A percentile compares a stretch with the other conserved stretches of the same genome.
Conservation (phyloP, 1,140 invertebrate genomes). For the Zaprionus africanus region DNA sequence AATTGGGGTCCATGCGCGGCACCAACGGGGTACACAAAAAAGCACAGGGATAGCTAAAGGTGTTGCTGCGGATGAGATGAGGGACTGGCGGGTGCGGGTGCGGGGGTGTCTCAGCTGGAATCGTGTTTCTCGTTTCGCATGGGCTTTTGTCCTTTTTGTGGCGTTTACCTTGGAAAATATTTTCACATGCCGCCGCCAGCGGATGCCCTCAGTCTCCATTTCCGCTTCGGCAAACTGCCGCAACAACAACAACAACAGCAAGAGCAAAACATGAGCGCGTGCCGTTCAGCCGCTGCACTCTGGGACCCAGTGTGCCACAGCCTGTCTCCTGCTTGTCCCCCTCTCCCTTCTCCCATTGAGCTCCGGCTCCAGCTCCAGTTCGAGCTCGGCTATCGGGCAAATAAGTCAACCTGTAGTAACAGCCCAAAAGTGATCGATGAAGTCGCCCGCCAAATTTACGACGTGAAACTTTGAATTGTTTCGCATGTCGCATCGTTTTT, state of each 20-base stretch:
- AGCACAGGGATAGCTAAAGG: not conserved
- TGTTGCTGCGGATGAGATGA: not conserved
- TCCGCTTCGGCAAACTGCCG: constrained; percentile 67
- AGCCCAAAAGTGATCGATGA: constrained; percentile 82
- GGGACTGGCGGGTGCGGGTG: constrained; percentile 15
- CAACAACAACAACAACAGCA: constrained; percentile 49
- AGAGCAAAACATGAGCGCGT: constrained; percentile 69
- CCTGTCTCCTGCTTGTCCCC: constrained; percentile 24
- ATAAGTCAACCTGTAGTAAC: constrained; percentile 74
- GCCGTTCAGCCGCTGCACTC: constrained; percentile 59
- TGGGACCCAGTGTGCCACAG: constrained; percentile 28
- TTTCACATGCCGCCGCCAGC: constrained; percentile 68
- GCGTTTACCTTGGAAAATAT: constrained; percentile 80
- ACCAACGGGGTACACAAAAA: too few relatives aligned
- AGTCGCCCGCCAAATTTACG: constrained; percentile 81
- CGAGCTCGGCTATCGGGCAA: constrained; percentile 55
- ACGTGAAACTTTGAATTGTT: constrained; percentile 83
- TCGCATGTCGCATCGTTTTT: constrained; percentile 82
- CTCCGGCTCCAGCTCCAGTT: constrained; percentile 5
- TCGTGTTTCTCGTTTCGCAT: constrained; percentile 57
- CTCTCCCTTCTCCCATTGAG: not conserved
- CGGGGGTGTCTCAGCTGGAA: constrained; percentile 60
- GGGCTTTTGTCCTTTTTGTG: constrained; percentile 55
- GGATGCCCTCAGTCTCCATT: constrained; percentile 59
- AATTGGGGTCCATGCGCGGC: constrained; percentile 43